Evolutionary conservation across 1,140 invertebrate genomes (phyloP), one percentile per base, ranked within the genome.

Genomic region (Drosophila lowei): DNA sequence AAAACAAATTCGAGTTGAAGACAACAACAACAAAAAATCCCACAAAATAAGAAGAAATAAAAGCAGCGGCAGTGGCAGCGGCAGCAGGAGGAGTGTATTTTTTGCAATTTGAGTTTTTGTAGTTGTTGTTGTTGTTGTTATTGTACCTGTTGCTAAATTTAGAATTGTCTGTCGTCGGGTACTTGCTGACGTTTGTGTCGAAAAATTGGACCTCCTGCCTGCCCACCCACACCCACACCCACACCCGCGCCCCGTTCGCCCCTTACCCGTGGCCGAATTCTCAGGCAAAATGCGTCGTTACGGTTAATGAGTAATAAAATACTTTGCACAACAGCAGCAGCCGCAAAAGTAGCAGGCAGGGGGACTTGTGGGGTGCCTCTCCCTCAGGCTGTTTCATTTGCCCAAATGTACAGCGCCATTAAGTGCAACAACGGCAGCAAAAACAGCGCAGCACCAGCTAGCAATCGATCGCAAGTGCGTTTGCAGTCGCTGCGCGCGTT

Each of bases 291-390:
- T 88, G 78, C 84, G 83, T 88, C 67, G 84, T 88, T 88, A 88
- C 84, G 83, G 43, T 77, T 88, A 88, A 88, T 88, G 83, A 88
- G 83, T 89, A 88, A 88, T 88, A 88, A 88, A 88, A 88, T 88
- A 88, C 83, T 77, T 83, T 83, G 78, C 72, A 80, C 77, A 85
- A 77, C 49, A 80, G 70, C 42, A 72, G 55, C 13, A 42, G 48
- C 9, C 47, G n/a, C 49, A 64, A 55, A 5, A 53, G 15, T 34
- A 58, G 43, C 9, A 53, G 28, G 6, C 50, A 61, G 58, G 70
- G 59, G 21, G 59, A 55, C 38, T 47, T 63, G 58, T 76, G 57
- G 59, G 59, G 53, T 56, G n/a, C 43, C 28, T 28, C 43, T 70
- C 28, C 30, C 44, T 61, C 46, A 28, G 25, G 16, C 15, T 61